phyloP scores from a whole-genome alignment of 2,888 invertebrate genomes.

The Leucophora obtusa region DNA sequence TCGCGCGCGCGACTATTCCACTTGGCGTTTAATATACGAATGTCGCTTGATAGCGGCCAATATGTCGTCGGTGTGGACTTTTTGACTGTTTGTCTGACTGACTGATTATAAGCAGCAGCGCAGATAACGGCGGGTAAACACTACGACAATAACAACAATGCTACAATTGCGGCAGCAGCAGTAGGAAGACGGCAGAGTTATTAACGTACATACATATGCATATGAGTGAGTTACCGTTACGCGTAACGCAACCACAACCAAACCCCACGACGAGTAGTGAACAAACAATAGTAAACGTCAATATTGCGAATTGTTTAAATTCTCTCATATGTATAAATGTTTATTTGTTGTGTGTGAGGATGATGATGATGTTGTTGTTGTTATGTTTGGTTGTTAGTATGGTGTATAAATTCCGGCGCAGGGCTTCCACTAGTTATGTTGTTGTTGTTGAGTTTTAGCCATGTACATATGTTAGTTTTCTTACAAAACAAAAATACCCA shows the following conservation, averaged over 20 bases:
- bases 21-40: slow-evolving; percentile 65
- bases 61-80: slow-evolving; percentile 56
- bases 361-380: background rate
- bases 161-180: slow-evolving; percentile 10
- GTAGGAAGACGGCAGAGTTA: slow-evolving; percentile 23
- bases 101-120: slow-evolving; percentile 46
- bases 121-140: slow-evolving; percentile 37
- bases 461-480: slow-evolving; percentile 41
- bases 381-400: slow-evolving; percentile 32
- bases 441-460: slow-evolving; percentile 26
- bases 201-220: slow-evolving; percentile 21
- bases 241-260: slow-evolving; percentile 56
- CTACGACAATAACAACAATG: slow-evolving; percentile 39
- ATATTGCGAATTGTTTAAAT: slow-evolving; percentile 59
- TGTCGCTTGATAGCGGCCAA: slow-evolving; percentile 64
- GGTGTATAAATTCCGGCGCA: slow-evolving; percentile 58
- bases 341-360: background rate
- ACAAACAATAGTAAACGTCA: slow-evolving; percentile 56
- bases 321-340: slow-evolving; percentile 32
- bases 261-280: slow-evolving; percentile 51
- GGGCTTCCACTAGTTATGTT: slow-evolving; percentile 28
- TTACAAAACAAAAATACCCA: slow-evolving; percentile 1
- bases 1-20: slow-evolving; percentile 63
- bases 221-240: slow-evolving; percentile 53
- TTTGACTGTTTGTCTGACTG: slow-evolving; percentile 27